Evolutionary conservation across 2,888 invertebrate species (phyloP).

Genomic region (Slavum lentiscoides): DNA sequence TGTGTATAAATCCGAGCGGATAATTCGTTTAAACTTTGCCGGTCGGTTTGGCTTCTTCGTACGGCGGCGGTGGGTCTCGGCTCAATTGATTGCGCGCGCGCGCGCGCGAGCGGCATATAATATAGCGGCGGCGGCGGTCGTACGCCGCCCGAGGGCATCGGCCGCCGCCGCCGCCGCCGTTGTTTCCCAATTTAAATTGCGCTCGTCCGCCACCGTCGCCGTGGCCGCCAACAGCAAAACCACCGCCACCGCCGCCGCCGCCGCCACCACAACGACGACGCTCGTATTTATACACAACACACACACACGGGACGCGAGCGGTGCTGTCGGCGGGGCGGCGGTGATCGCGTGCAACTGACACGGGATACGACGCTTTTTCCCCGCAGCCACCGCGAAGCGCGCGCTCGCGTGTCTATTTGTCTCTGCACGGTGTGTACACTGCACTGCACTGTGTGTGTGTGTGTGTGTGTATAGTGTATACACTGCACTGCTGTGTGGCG

Average conservation of each 20-base stretch:
- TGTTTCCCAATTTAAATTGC: slow-evolving; percentile 49
- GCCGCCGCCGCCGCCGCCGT: slow-evolving; percentile 4
- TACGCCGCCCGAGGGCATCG: slow-evolving; percentile 19
- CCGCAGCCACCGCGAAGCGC: neutral
- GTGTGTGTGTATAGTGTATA: neutral
- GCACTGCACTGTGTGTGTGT: neutral
- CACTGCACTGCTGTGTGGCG: too few species aligned
- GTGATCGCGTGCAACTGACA: slow-evolving; percentile 49
- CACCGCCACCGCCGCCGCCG: slow-evolving; percentile 10
- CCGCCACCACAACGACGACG: neutral
- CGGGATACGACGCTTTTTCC: slow-evolving; percentile 9
- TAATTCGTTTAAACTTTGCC: slow-evolving; percentile 49
- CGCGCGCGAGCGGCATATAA: neutral
- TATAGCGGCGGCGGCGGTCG: too few species aligned
- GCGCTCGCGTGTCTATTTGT: neutral
- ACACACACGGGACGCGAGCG: neutral
- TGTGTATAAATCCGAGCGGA: slow-evolving; percentile 26
- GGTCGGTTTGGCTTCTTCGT: slow-evolving; percentile 46
- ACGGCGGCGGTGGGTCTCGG: neutral
- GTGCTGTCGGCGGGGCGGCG: neutral
- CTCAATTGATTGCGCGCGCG: slow-evolving; percentile 31
- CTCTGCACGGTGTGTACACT: neutral
- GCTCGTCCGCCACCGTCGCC: slow-evolving; percentile 28
- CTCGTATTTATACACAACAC: neutral
- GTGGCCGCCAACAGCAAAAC: slow-evolving; percentile 16